phyloP scores from a whole-genome alignment of 2,797 vertebrate species.

The Pitangus sulphuratus region DNA sequence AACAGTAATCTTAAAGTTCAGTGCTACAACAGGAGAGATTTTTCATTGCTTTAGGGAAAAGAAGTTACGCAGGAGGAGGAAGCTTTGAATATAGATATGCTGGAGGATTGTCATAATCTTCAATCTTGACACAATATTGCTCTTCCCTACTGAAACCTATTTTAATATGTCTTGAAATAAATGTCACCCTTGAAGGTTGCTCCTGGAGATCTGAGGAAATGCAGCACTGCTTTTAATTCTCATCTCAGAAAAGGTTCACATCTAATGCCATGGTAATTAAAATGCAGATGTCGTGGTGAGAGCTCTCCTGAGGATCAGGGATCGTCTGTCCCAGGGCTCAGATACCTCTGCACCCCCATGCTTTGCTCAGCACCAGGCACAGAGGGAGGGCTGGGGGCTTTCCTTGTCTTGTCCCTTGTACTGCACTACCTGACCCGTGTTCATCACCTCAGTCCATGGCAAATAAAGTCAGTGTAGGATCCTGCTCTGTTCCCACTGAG shows the following conservation, averaged over 20 bases:
- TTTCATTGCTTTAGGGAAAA: slow-evolving; percentile 51
- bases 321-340: not conserved
- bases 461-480: not conserved
- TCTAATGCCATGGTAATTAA: accelerated
- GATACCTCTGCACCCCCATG: not conserved
- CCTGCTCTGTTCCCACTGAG: not conserved
- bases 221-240: not conserved
- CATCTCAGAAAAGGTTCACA: not conserved
- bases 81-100: slow-evolving; percentile 54
- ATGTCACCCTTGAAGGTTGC: slow-evolving; percentile 14
- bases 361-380: not conserved
- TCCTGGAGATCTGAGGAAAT: not conserved
- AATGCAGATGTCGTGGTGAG: not conserved
- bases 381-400: not conserved
- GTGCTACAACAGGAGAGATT: slow-evolving; percentile 33
- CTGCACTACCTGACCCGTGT: accelerated
- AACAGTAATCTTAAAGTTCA: slow-evolving; percentile 60
- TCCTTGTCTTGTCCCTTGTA: not conserved
- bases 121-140: slow-evolving; percentile 56
- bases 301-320: not conserved
- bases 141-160: not conserved
- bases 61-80: slow-evolving; percentile 12
- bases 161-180: slow-evolving; percentile 31
- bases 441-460: accelerated
- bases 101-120: slow-evolving; percentile 45